Evolutionary conservation across 2,797 vertebrate species (phyloP).

Genomic region (Pelochelys cantorii): DNA sequence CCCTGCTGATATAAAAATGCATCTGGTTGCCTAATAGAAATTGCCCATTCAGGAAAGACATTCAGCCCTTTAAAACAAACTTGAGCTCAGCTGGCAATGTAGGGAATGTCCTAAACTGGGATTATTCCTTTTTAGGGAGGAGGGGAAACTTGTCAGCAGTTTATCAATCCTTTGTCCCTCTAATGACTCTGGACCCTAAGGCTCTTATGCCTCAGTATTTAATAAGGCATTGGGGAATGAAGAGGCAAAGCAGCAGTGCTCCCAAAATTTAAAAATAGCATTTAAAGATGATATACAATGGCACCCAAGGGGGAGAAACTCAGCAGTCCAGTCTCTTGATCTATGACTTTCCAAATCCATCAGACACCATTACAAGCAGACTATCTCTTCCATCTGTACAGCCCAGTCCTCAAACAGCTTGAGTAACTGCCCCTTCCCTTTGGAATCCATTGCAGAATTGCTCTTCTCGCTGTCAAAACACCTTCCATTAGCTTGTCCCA

Average conservation of each 20-base stretch:
- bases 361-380: background rate
- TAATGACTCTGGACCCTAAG: slow-evolving; percentile 62
- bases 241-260: slow-evolving; percentile 50
- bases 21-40: slow-evolving; percentile 78
- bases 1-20: slow-evolving; percentile 75
- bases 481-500: background rate
- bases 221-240: slow-evolving; percentile 61
- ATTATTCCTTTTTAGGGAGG: background rate
- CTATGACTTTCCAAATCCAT: background rate
- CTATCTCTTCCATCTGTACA: background rate
- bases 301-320: background rate
- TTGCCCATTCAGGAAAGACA: slow-evolving; percentile 70
- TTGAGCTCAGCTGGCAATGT: slow-evolving; percentile 75
- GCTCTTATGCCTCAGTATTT: slow-evolving; percentile 62
- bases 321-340: background rate
- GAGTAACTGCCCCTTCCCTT: background rate
- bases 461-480: background rate
- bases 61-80: slow-evolving; percentile 47
- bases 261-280: background rate
- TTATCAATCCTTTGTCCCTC: slow-evolving; percentile 73
- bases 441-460: background rate
- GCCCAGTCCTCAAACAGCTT: fast-evolving
- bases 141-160: slow-evolving; percentile 67
- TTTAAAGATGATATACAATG: slow-evolving; percentile 8
- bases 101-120: slow-evolving; percentile 38